Evolutionary conservation across 2,888 invertebrate genomes (phyloP), one percentile per base, ranked within the genome.

Genomic region (Agonopterix alstromeriana): DNA sequence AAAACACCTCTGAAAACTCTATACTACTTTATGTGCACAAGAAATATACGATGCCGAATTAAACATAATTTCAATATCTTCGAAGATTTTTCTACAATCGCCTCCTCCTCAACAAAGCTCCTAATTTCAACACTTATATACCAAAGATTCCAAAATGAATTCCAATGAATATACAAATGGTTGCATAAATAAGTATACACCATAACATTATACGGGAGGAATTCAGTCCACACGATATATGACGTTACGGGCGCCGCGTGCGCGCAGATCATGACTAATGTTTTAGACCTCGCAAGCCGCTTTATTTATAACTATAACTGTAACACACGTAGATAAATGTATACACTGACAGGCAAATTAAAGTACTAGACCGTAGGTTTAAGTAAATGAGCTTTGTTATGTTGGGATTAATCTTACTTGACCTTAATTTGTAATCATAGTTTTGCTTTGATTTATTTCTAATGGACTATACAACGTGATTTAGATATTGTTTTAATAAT

Each of bases 221-320:
- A 60, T 56, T 53, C 54, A 56, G 55, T 50, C 48, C 54, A 50
- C 47, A 46, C 51, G 60, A 64, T 65, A 60, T 67, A 65, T 63
- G 65, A 58, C 62, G 65, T 58, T 55, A 58, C 72, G 50, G 63
- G 66, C 57, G 67, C 64, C 59, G 65, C 53, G 56, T 50, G 53
- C 55, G 53, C 55, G 63, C 67, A 63, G 64, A 63, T 53, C 55
- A 53, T 60, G 62, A 64, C 52, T 60, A 60, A 67, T 64, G 63
- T 49, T 49, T 27, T 53, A 53, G 52, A 48, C 55, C 56, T 53
- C 46, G 57, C 44, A 17, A 42, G 62, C 63, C 57, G 60, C 64
- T 65, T 71, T 78, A 79, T 82, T 81, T 80, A 82, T 78, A 77
- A 69, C 71, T 68, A 65, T 82, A 82, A 81, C 79, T 73, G 82